Conservation (phyloP, 64 coral and sea anemone species). For the Anthopleura sola region DNA sequence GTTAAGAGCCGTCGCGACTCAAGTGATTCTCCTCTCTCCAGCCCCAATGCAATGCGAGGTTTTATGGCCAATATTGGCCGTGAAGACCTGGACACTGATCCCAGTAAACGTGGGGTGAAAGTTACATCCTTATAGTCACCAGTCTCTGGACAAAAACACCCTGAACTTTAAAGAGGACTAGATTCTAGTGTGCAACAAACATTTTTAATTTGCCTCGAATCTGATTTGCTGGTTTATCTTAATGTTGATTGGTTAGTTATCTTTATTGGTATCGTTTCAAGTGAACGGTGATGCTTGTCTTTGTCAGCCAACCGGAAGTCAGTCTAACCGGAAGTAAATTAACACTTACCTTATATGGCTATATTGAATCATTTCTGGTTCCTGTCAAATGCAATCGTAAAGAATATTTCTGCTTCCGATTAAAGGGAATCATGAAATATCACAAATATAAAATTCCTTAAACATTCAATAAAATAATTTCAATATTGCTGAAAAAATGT, state of each 20-base stretch:
- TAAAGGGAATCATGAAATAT: background rate
- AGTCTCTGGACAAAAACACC: background rate
- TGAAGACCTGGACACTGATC: conserved; percentile 56
- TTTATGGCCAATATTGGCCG: conserved; percentile 47
- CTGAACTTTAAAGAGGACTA: background rate
- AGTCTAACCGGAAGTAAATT: background rate
- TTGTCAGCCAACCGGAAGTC: background rate
- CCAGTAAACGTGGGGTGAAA: conserved; percentile 70
- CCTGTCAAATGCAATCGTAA: background rate
- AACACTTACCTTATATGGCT: background rate
- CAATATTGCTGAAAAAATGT: background rate
- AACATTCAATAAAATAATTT: background rate
- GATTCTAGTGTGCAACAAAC: background rate
- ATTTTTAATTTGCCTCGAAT: background rate
- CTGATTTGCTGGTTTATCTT: background rate
- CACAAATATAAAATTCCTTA: background rate
- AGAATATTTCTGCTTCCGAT: too few species aligned
- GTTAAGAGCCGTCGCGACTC: conserved; percentile 60
- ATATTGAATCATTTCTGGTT: background rate
- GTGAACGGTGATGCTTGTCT: background rate
- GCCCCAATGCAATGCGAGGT: conserved; percentile 30
- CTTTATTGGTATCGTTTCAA: background rate
- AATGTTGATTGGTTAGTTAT: conserved; percentile 1
- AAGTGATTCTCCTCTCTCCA: conserved; percentile 55
- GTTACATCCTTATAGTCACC: conserved; percentile 67